These are phyloP conservation scores for Metallyticus violacea DNA, from an alignment of 2,888 invertebrate genomes.

Conservation along the genomic window DNA sequence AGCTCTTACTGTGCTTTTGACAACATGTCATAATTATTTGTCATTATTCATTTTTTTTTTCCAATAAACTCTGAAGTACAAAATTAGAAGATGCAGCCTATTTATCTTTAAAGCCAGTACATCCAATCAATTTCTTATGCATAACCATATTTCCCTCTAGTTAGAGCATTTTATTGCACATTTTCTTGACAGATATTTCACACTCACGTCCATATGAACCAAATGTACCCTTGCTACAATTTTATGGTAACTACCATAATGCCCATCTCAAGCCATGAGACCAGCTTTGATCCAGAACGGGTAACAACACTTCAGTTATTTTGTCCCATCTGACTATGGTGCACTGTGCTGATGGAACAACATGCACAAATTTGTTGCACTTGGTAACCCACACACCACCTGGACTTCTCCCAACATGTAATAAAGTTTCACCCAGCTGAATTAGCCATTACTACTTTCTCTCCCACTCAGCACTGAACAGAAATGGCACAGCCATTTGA, in stretches of 20 bases:
- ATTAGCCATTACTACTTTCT: background rate
- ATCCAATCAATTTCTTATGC: background rate
- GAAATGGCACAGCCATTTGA: background rate
- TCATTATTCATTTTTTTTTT: conserved; percentile 7
- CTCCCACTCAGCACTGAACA: background rate
- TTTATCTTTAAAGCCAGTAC: background rate
- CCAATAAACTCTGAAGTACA: conserved; percentile 22
- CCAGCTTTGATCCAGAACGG: background rate
- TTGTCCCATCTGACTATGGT: background rate
- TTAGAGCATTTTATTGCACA: conserved; percentile 28
- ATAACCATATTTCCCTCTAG: background rate
- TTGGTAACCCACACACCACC: conserved; percentile 15
- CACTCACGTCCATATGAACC: background rate
- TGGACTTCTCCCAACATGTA: background rate
- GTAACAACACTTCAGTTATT: background rate
- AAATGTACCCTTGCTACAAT: background rate
- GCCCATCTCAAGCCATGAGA: conserved; percentile 22
- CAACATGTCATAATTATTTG: conserved; percentile 13
- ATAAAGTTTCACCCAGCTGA: background rate
- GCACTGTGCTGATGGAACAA: background rate
- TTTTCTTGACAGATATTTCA: background rate
- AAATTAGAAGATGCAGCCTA: conserved; percentile 29
- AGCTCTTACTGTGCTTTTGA: conserved; percentile 24
- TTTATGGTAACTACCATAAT: conserved; percentile 26
- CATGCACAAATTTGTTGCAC: conserved; percentile 3